phyloP scores from a whole-genome alignment of 2,888 invertebrate genomes.

The Cryptops parisi region DNA sequence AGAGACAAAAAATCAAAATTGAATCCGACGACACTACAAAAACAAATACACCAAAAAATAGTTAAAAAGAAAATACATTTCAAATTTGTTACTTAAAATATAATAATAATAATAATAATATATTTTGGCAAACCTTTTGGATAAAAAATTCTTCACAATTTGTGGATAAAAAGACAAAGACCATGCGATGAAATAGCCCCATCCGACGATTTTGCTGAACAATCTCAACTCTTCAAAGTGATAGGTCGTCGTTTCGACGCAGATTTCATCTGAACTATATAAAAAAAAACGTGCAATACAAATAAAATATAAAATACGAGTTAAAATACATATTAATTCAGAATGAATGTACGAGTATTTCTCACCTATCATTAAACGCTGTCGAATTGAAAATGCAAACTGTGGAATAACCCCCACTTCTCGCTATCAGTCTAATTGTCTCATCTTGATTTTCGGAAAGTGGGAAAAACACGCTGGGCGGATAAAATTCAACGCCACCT shows the following conservation, averaged over 20 bases:
- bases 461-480: too few species aligned
- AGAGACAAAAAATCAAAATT: slow-evolving; percentile 16
- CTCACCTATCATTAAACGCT: not conserved
- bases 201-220: slow-evolving; percentile 77
- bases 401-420: too few species aligned
- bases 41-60: not conserved
- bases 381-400: too few species aligned
- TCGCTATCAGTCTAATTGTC: too few species aligned
- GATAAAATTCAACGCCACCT: too few species aligned
- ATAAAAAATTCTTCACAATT: slow-evolving; percentile 71
- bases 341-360: not conserved
- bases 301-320: not conserved
- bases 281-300: not conserved
- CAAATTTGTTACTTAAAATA: not conserved
- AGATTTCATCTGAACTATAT: not conserved
- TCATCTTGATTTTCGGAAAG: too few species aligned
- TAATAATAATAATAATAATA: slow-evolving; percentile 13
- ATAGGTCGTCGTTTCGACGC: not conserved
- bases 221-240: not conserved
- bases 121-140: too few species aligned
- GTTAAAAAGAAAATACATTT: not conserved
- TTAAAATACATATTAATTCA: not conserved
- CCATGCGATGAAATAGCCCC: slow-evolving; percentile 98
- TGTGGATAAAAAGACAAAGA: slow-evolving; percentile 98
- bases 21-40: slow-evolving; percentile 15